Evolutionary conservation across 2,113 vertebrate genomes (phyloP).

Genomic region (Mastomys coucha): DNA sequence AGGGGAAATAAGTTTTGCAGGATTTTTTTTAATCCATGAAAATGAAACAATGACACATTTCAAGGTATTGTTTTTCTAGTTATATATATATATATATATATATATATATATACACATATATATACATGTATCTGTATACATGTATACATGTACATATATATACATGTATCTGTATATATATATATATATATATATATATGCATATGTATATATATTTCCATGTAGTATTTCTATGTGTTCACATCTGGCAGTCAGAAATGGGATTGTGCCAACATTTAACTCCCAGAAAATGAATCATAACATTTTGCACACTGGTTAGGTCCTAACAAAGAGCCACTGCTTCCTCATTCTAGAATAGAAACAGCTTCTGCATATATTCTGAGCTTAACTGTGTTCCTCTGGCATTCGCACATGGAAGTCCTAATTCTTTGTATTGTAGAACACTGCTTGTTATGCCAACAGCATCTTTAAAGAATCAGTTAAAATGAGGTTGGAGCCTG

Average conservation of each 20-base stretch:
- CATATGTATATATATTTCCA: background rate
- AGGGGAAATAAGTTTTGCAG: background rate
- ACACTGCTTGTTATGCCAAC: background rate
- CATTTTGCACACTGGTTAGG: background rate
- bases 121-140: too few relatives aligned
- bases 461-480: background rate
- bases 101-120: too few relatives aligned
- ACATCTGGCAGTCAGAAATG: background rate
- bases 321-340: background rate
- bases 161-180: too few relatives aligned
- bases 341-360: background rate
- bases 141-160: too few relatives aligned
- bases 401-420: background rate
- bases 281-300: background rate
- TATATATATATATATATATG: too few relatives aligned
- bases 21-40: background rate
- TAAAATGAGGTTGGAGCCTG: background rate
- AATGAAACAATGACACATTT: conserved; percentile 29
- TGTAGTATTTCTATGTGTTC: background rate
- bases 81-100: too few relatives aligned
- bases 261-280: background rate
- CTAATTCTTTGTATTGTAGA: background rate
- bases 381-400: background rate
- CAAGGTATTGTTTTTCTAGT: background rate
- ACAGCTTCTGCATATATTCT: background rate